These are phyloP conservation scores for Noctua fimbriata DNA, from an alignment of 2,888 invertebrate species.

Conservation along the genomic window DNA sequence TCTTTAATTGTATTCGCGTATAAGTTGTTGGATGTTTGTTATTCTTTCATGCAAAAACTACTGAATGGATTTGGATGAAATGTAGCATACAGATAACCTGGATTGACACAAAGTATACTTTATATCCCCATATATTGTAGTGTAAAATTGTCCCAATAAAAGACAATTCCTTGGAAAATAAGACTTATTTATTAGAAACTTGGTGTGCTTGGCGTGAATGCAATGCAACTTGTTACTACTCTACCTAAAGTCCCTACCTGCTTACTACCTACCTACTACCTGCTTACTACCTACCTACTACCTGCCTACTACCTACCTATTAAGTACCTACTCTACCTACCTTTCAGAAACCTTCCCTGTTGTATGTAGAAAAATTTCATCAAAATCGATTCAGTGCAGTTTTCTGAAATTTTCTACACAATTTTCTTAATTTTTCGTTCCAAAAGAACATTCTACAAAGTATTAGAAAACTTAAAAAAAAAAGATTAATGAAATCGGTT, in stretches of 20 bases:
- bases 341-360: too few relatives aligned
- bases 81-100: too few relatives aligned
- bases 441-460: neutral
- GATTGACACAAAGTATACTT: too few relatives aligned
- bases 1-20: too few relatives aligned
- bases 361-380: too few relatives aligned
- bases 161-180: neutral
- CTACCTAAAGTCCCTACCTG: too few relatives aligned
- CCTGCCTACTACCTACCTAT: neutral
- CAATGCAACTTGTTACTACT: too few relatives aligned
- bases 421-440: neutral
- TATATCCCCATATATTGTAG: neutral
- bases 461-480: neutral
- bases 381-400: too few relatives aligned
- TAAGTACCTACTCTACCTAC: neutral
- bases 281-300: neutral
- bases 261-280: neutral
- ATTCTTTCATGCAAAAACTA: too few relatives aligned
- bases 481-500: neutral
- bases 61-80: too few relatives aligned
- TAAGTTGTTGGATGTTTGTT: too few relatives aligned
- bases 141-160: neutral
- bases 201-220: neutral
- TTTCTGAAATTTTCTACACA: too few relatives aligned
- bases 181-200: neutral